These are phyloP conservation scores for Dendrolimus kikuchii DNA, from an alignment of 1,140 invertebrate species.

Conservation along the genomic window DNA sequence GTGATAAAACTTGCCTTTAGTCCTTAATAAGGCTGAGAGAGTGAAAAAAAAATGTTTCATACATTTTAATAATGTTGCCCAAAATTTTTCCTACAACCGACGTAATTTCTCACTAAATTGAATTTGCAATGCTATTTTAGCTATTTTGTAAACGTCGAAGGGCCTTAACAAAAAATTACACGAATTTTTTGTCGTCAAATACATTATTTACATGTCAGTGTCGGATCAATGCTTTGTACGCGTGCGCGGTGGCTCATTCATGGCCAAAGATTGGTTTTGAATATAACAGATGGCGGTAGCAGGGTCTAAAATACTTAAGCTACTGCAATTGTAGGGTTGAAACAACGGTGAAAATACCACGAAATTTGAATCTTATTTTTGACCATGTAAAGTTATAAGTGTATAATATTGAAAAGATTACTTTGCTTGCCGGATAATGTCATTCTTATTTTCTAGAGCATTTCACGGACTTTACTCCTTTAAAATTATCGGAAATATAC, in stretches of 20 bases:
- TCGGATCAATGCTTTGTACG: conserved; percentile 50
- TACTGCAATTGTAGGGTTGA: background rate
- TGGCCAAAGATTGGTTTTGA: conserved; percentile 19
- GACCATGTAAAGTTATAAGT: too few relatives aligned
- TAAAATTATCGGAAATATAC: too few relatives aligned
- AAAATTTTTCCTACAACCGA: background rate
- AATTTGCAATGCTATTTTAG: conserved; percentile 10
- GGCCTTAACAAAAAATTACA: conserved; percentile 11
- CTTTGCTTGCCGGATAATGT: too few relatives aligned
- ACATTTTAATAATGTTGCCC: background rate
- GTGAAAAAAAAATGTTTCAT: background rate
- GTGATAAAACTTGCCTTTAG: too few relatives aligned
- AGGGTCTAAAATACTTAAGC: conserved; percentile 15
- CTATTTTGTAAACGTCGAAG: conserved; percentile 1
- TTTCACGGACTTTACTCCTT: too few relatives aligned
- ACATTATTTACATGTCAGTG: conserved; percentile 44
- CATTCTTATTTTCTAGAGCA: too few relatives aligned
- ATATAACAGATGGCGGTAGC: conserved; percentile 35
- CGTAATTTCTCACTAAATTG: conserved; percentile 5
- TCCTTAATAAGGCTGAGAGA: too few relatives aligned
- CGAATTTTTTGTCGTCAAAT: conserved; percentile 26
- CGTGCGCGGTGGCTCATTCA: conserved; percentile 45
- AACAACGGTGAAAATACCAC: background rate
- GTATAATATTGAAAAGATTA: too few relatives aligned
- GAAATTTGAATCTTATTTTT: too few relatives aligned